Conservation (phyloP, 2,888 invertebrate species). For the Scaptomyza parva region DNA sequence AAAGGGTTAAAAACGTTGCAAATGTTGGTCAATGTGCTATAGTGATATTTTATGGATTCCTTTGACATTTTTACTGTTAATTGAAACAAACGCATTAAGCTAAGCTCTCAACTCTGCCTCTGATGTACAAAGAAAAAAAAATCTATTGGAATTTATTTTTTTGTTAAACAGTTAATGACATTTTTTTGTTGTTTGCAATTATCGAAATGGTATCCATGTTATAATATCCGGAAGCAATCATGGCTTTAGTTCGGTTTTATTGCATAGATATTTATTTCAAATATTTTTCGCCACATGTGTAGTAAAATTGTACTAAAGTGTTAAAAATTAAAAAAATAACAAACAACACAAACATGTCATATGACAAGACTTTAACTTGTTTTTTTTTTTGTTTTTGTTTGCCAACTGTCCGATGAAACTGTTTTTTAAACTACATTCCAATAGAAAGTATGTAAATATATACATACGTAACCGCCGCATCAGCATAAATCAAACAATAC, state of each 20-base stretch:
- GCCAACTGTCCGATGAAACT: not conserved
- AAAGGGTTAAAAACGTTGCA: constrained; percentile 2
- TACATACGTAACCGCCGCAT: constrained; percentile 19
- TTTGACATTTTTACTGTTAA: constrained; percentile 43
- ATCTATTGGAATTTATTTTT: not conserved
- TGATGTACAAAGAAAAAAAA: not conserved
- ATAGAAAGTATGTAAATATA: constrained; percentile 45
- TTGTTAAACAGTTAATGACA: not conserved
- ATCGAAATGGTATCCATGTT: not conserved
- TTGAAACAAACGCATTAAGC: constrained; percentile 43
- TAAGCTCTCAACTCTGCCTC: constrained; percentile 13
- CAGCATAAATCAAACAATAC: constrained; percentile 37
- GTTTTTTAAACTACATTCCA: constrained; percentile 4
- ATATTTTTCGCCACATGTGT: not conserved
- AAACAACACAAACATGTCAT: not conserved
- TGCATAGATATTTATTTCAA: not conserved
- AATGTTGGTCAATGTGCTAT: constrained; percentile 54
- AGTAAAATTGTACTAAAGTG: not conserved
- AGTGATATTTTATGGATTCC: constrained; percentile 69
- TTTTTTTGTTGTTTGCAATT: not conserved
- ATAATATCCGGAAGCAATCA: not conserved
- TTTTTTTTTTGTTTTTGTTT: not conserved
- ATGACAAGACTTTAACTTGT: not conserved
- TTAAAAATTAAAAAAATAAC: not conserved
- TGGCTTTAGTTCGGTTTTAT: not conserved